Base-by-base conservation (phyloP, 1,140 invertebrate genomes). In the Artemia franciscana region DNA sequence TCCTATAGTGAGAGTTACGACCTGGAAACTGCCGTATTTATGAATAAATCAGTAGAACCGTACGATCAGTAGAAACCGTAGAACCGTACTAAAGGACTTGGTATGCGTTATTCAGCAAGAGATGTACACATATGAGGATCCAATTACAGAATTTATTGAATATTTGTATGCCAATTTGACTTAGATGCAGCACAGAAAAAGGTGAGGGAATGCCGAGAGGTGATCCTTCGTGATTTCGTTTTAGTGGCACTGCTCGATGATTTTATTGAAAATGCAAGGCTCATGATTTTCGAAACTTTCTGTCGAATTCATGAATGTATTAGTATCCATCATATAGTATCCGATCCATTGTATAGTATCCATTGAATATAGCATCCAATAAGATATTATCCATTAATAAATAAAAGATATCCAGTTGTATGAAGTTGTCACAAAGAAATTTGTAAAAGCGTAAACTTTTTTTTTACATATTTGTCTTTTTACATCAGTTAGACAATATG, bases 201-300 rank as follows among this genome's bases (percentile, higher is more conserved):
- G 71, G 73, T 99, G 21, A 84, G 92, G 67, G 92, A 98, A 73
- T 99, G 95, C 74, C 91, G 95, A 74, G 84, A 82, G 9, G 92
- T 98, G 9, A 78, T 99, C 0, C 80, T 82, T 4, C 96, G 95
- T 69, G 96, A 99, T 71, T 99, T 99, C 79, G 99, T 99, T 77
- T 78, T 99, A 51, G 90, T 94, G 62, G 91, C 88, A 4, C 92
- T 92, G 71, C 74, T 95, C 57, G 88, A 91, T 66, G 93, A 98
- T 70, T 99, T 99, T 72, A 92, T 98, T 61, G 94, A 99, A 75
- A 97, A 96, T 76, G 94, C 96, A 5, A 82, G 96, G 63, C 78
- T 98, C n/a, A 91, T 98, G 84, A 98, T 98, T 67, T 99, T 99
- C 72, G 95, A 99, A 75, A 98, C 95, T 30, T 99, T 98, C 79